Evolutionary conservation across 1,140 invertebrate genomes (phyloP), one percentile per base, ranked within the genome.

Genomic region (Trachymyrmex cornetzi): DNA sequence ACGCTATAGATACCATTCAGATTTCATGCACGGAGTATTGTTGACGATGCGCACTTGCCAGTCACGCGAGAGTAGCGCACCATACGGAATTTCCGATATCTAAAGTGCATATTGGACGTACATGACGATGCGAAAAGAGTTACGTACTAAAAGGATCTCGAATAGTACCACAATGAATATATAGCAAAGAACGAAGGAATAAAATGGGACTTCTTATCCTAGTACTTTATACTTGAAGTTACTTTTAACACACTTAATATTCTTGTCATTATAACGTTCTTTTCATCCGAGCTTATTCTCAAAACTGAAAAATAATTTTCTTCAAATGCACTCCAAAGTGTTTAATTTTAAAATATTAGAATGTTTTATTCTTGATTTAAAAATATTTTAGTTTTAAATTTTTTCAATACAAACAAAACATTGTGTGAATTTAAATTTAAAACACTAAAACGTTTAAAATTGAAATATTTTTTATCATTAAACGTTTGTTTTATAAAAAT

Each of bases 21-120:
- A 82, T 82, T 82, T 82, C 67, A 82, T 59, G 80, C 80, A 72
- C 24, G 53, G 53, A 82, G 55, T 59, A 82, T 82, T 72, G 53
- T 82, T 57, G 67, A 24, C 53, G 80, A 59, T 72, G 67, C 24
- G 53, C 67, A 48, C 67, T 82, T 72, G 53, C 57, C 53, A 82
- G 80, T 59, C 79, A 72, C 16, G 53, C 50, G 64, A 66, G 64
- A 64, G 27, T 44, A 64, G 27, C 24, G 50, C 34, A 72, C 67
- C 67, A 74, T 82, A 59, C 24, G 67, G 53, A 82, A 61, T 74
- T 19, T 61, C 22, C 67, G 38, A 82, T 82, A 82, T 74, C 80
- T 74, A 48, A 72, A 82, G 80, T 82, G 53, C 80, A 72, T 72
- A 74, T 72, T 72, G 66, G 22, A 72, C 19, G 79, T 72, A 59